These are phyloP conservation scores for Silurus meridionalis DNA, from an alignment of 2,113 vertebrate species.

Conservation along the genomic window DNA sequence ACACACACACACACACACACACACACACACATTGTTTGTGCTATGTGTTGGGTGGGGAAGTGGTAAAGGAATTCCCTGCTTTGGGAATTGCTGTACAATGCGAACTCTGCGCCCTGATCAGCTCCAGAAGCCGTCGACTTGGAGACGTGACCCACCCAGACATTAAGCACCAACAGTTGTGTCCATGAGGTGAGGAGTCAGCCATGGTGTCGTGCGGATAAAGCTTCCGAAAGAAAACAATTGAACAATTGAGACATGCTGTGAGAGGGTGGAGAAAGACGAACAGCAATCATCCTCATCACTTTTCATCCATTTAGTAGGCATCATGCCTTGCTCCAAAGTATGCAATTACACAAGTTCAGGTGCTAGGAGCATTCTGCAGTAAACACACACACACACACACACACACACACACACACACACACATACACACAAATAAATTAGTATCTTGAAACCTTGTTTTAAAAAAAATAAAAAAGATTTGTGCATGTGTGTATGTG, in stretches of 20 bases:
- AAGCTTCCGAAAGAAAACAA: slow-evolving; percentile 61
- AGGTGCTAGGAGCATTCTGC: slow-evolving; percentile 11
- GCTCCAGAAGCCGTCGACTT: slow-evolving; percentile 33
- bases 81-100: slow-evolving; percentile 59
- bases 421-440: neutral
- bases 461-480: too few relatives aligned
- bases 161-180: slow-evolving; percentile 45
- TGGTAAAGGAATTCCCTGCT: slow-evolving; percentile 53
- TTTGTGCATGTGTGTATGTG: neutral
- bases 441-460: neutral
- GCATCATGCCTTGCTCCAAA: slow-evolving; percentile 20
- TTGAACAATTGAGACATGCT: slow-evolving; percentile 58
- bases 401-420: slow-evolving; percentile 8
- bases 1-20: slow-evolving; percentile 13
- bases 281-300: slow-evolving; percentile 43
- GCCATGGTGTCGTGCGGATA: slow-evolving; percentile 52
- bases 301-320: slow-evolving; percentile 41
- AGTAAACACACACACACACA: slow-evolving; percentile 6
- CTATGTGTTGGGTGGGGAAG: slow-evolving; percentile 48
- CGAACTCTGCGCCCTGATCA: slow-evolving; percentile 30
- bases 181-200: slow-evolving; percentile 53
- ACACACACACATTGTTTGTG: slow-evolving; percentile 53
- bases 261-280: slow-evolving; percentile 40
- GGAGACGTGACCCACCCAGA: slow-evolving; percentile 41
- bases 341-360: slow-evolving; percentile 6